Conservation (phyloP, 2,113 vertebrate genomes). For the Lepus timidus region DNA sequence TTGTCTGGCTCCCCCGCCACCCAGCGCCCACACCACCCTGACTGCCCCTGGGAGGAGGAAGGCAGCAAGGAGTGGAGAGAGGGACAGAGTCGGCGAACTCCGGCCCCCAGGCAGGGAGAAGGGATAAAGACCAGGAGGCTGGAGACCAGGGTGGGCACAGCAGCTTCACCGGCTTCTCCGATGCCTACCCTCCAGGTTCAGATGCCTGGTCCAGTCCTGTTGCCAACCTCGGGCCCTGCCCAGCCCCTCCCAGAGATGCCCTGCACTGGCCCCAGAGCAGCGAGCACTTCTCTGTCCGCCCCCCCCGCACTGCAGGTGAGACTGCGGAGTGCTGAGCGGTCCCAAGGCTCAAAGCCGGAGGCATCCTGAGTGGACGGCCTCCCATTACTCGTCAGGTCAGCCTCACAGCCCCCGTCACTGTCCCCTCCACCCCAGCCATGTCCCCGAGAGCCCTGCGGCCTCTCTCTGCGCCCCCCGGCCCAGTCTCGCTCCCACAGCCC, state of each 20-base stretch:
- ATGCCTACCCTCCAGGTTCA: too few relatives aligned
- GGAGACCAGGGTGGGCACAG: background rate
- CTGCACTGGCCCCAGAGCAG: background rate
- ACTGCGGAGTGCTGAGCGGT: background rate
- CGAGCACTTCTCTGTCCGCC: background rate
- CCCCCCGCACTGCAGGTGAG: too few relatives aligned
- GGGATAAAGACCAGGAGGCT: background rate
- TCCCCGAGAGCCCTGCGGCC: background rate
- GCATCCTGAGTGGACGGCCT: background rate
- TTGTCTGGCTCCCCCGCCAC: background rate
- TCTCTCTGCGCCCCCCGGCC: background rate
- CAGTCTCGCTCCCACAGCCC: background rate
- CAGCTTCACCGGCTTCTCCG: background rate
- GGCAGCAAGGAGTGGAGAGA: background rate
- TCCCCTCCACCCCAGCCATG: background rate
- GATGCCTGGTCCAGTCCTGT: background rate
- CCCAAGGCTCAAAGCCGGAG: background rate
- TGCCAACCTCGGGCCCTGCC: background rate
- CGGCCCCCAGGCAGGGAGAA: background rate
- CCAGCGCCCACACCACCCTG: background rate
- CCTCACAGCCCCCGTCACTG: background rate
- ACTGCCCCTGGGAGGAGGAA: background rate
- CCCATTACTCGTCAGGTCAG: background rate
- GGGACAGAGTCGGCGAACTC: background rate
- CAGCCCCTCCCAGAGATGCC: constrained; percentile 6